Conservation (phyloP, 2,797 vertebrate species). For the Hoplostethus mediterraneus region DNA sequence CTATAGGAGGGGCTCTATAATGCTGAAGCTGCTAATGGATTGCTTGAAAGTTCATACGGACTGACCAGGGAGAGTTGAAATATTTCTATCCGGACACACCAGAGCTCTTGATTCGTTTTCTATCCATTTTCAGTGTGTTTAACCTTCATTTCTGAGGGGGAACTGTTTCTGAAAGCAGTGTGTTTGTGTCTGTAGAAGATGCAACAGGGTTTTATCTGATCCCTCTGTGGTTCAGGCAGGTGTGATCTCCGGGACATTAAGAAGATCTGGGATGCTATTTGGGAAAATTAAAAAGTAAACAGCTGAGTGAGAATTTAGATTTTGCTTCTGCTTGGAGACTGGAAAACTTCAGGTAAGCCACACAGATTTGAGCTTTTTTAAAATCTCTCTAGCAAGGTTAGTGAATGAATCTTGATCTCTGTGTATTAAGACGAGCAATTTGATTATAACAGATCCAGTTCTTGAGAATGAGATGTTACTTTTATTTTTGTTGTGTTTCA, state of each 20-base stretch:
- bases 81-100: conserved; percentile 31
- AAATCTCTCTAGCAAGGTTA: background rate
- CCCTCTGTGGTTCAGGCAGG: conserved; percentile 16
- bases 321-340: conserved; percentile 11
- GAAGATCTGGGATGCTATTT: conserved; percentile 15
- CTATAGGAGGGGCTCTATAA: conserved; percentile 67
- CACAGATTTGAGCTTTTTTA: background rate
- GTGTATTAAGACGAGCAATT: background rate
- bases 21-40: conserved; percentile 55
- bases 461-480: no score
- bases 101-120: background rate
- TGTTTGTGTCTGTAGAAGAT: conserved; percentile 1
- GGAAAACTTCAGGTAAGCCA: conserved; percentile 57
- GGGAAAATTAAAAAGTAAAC: conserved; percentile 20
- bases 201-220: conserved; percentile 30
- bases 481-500: no score
- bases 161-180: background rate
- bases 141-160: background rate
- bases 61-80: conserved; percentile 27
- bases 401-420: background rate
- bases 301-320: background rate
- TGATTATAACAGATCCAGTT: no score
- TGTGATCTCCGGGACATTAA: conserved; percentile 50
- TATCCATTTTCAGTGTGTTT: background rate
- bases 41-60: conserved; percentile 47